Evolutionary conservation across 1,140 invertebrate genomes (phyloP), one percentile per base, ranked within the genome.

Genomic region (Halictus rubicundus): DNA sequence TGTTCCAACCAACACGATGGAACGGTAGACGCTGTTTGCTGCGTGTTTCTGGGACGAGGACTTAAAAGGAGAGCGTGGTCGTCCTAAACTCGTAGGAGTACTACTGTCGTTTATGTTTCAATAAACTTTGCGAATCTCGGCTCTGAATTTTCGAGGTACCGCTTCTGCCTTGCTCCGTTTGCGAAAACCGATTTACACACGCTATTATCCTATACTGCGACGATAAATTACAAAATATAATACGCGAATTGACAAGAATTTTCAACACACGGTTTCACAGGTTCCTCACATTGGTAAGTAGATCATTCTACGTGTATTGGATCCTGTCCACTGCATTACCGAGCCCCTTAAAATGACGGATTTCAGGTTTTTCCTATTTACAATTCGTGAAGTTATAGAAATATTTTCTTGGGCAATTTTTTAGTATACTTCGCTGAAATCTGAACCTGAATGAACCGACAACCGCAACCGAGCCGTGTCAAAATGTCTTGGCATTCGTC

Each of bases 1-100:
- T 10, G n/a, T n/a, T 37, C 21, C 74, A 46, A 46, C 74, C 71
- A 66, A 69, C 60, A 8, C 49, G 60, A 32, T 6, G 68, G 63
- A 63, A 63, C 19, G 23, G 46, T 39, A 27, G 37, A 52, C 54
- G 37, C n/a, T 60, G 57, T 46, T 54, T 19, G 32, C 69, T 27
- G 19, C 16, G n/a, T 49, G 32, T 27, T 65, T 65, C 60, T 61
- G 63, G 63, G 57, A 68, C 42, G 69, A 60, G 46, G 78, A 75
- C 52, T 49, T 68, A 80, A 74, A 75, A 75, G 71, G 64, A 66
- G 57, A 68, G 27, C 54, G 64, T 66, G 57, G 46, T 68, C 63
- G 25, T 79, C 25, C 32, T 72, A 75, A 57, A 63, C 27, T 49
- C 57, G 78, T 68, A 39, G 57, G 63, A 39, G 61, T 70, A 63